Evolutionary conservation across 2,888 invertebrate genomes (phyloP).

Genomic region (Apotomis capreana): DNA sequence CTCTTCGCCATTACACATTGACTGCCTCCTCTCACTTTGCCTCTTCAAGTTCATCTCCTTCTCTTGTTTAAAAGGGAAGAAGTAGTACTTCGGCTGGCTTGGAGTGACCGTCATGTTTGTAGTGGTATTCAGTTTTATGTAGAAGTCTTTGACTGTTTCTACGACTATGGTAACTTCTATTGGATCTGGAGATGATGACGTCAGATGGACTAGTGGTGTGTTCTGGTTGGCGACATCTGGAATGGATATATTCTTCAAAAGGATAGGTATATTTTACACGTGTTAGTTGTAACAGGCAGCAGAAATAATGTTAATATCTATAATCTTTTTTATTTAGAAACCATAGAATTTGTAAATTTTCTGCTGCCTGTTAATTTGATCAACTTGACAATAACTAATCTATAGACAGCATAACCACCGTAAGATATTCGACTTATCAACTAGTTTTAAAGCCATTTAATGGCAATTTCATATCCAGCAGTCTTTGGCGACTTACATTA

Average conservation of each 20-base stretch:
- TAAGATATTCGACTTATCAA: background rate
- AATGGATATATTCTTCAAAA: slow-evolving; percentile 44
- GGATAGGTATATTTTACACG: background rate
- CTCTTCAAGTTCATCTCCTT: slow-evolving; percentile 57
- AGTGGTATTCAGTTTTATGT: slow-evolving; percentile 69
- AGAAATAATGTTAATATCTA: background rate
- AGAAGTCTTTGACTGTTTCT: slow-evolving; percentile 84
- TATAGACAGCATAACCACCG: background rate
- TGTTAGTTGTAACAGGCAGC: background rate
- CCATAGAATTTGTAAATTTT: background rate
- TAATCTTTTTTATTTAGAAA: no score
- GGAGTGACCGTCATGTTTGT: slow-evolving; percentile 76
- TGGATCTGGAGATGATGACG: slow-evolving; percentile 84
- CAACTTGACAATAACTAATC: background rate
- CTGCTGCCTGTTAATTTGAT: background rate
- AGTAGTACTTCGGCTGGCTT: slow-evolving; percentile 80
- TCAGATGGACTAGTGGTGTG: slow-evolving; percentile 86
- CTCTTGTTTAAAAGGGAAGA: slow-evolving; percentile 79
- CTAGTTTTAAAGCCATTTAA: no score
- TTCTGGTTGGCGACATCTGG: slow-evolving; percentile 70
- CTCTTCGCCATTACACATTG: slow-evolving; percentile 79
- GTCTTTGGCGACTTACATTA: no score
- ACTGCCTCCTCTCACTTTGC: slow-evolving; percentile 68
- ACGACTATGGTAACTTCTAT: slow-evolving; percentile 85
- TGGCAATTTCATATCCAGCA: no score